A percentile compares a stretch with the other conserved stretches of the same genome.
Conservation (phyloP, 2,888 invertebrate genomes). For the Liodrosophila aerea region DNA sequence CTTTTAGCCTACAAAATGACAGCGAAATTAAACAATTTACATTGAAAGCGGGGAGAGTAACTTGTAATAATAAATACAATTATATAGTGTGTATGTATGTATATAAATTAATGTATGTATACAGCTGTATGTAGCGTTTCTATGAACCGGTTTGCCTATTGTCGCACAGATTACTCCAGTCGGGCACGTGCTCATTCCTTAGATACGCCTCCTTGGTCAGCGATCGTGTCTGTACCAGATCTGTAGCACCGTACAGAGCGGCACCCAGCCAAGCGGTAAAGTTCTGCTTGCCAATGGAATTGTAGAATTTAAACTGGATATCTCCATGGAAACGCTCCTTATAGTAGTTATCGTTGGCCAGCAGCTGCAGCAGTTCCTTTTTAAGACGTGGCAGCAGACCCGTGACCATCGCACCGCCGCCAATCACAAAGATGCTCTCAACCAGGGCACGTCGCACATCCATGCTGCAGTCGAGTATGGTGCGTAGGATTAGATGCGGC, state of each 20-base stretch:
- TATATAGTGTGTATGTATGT: conserved; percentile 6
- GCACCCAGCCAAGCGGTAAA: conserved; percentile 94
- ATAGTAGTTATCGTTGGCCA: conserved; percentile 85
- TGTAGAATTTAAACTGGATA: conserved; percentile 90
- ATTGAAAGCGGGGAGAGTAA: neutral
- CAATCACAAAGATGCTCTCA: conserved; percentile 92
- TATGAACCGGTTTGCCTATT: conserved; percentile 73
- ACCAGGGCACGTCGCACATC: conserved; percentile 91
- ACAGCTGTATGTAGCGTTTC: conserved; percentile 2
- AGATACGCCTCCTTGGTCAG: conserved; percentile 89
- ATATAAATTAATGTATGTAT: conserved; percentile 11
- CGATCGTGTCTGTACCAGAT: conserved; percentile 87
- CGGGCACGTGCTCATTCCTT: conserved; percentile 88
- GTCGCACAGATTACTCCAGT: conserved; percentile 87
- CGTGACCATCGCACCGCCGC: conserved; percentile 92
- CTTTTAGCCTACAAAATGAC: conserved; percentile 40
- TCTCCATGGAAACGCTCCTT: conserved; percentile 83
- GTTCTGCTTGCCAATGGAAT: conserved; percentile 90
- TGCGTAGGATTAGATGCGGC: conserved; percentile 92
- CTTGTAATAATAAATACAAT: neutral
- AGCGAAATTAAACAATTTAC: conserved; percentile 9
- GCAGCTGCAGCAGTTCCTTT: conserved; percentile 88
- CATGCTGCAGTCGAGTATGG: conserved; percentile 90
- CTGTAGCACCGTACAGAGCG: conserved; percentile 90
- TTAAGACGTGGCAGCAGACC: conserved; percentile 92